Base-by-base conservation (phyloP, 2,888 invertebrate genomes). In the Nasonovia ribisnigri region DNA sequence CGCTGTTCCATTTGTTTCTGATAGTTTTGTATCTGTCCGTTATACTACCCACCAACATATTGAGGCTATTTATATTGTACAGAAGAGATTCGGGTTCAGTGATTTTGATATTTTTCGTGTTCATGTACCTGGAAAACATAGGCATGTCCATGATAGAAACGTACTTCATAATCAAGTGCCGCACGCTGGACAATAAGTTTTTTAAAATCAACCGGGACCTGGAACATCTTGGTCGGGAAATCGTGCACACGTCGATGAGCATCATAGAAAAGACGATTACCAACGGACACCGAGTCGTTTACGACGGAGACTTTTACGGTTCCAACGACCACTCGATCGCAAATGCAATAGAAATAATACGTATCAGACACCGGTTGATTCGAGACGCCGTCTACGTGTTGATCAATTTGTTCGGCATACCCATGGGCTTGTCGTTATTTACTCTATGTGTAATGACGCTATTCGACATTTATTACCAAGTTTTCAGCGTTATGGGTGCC, bases 391-490 rank as follows among this genome's bases (percentile, higher is more conserved):
- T 94, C 88, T 90, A 91, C n/a, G 84, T 60, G 11, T 77, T 95
- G 77, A 94, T 93, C 67, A 42, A 92, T 20, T 67, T 94, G 20
- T 95, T 94, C 89, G 89, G 91, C 48, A 48, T 94, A 13, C 94
- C 94, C 36, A 89, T 95, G 51, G 90, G 93, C 26, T 91, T 94
- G 43, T 94, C 95, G 26, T 54, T 94, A 13, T 16, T 94, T 42
- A 92, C 89, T 20, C 92, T 94, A 77, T 94, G 94, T 57, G 89
- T 94, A 6, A 94, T 94, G 94, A 20, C 92, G 20, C 84, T 95
- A 51, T 95, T 95, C 88, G 94, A 95, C 92, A 94, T 94, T 51
- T 95, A 95, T 88, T 93, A 94, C 20, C 46, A 94, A 48, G 87
- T 94, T 26, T 94, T 94, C 46, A 36, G 84, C 36, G 26, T 84